These are phyloP conservation scores for Vulpes lagopus DNA, from an alignment of 2,113 vertebrate species.

Conservation along the genomic window DNA sequence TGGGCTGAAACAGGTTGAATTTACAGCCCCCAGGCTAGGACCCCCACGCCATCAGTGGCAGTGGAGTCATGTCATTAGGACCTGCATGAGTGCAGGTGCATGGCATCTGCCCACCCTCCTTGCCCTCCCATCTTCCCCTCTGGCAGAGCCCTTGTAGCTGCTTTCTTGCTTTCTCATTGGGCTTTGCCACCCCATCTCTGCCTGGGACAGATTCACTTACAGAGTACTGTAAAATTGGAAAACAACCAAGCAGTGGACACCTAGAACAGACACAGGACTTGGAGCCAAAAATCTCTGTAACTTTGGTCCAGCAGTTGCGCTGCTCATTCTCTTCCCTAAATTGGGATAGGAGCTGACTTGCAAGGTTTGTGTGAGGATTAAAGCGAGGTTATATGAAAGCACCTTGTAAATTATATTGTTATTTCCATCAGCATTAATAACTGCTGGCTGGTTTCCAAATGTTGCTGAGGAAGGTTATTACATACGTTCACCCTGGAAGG, in stretches of 20 bases:
- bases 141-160: neutral
- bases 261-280: neutral
- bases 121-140: neutral
- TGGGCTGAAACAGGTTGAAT: neutral
- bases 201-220: neutral
- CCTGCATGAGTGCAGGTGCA: accelerated
- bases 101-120: neutral
- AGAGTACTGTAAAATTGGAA: neutral
- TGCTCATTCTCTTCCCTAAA: neutral
- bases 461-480: neutral
- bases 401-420: neutral
- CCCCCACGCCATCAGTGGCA: accelerated
- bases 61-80: accelerated
- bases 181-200: neutral
- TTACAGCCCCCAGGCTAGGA: neutral
- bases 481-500: no score
- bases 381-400: neutral
- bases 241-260: neutral
- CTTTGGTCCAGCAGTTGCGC: neutral
- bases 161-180: neutral
- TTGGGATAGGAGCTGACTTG: neutral
- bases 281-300: neutral
- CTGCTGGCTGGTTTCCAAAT: neutral
- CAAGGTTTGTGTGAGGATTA: neutral
- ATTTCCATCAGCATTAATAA: neutral